These are phyloP conservation scores for Sminthurides bifidus DNA, from an alignment of 1,140 invertebrate genomes.

Conservation along the genomic window DNA sequence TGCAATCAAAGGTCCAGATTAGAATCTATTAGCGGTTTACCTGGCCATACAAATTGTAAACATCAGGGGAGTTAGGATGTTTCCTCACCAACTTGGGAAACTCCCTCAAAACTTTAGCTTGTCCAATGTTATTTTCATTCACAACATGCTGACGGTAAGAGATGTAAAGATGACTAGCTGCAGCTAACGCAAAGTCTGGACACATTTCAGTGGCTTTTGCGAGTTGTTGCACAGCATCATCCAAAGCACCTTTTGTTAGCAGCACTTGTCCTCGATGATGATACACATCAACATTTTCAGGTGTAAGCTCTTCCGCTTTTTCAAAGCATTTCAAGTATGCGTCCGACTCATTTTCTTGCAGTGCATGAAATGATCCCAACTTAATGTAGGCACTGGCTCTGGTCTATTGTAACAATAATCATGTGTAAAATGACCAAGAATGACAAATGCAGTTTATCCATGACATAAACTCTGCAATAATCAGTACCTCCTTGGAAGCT, in stretches of 20 bases:
- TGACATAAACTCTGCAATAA: not conserved
- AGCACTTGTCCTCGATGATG: constrained; percentile 54
- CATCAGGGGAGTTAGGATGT: constrained; percentile 73
- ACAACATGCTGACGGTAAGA: constrained; percentile 57
- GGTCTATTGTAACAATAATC: constrained; percentile 36
- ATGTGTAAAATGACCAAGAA: not conserved
- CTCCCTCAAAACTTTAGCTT: constrained; percentile 49
- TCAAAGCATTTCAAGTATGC: constrained; percentile 65
- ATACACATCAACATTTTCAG: constrained; percentile 72
- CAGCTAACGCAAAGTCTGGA: constrained; percentile 15
- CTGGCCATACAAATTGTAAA: constrained; percentile 68
- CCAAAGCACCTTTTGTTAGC: constrained; percentile 21
- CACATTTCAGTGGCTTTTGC: constrained; percentile 12
- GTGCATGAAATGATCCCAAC: constrained; percentile 66
- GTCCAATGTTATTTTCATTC: constrained; percentile 43
- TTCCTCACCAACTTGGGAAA: constrained; percentile 63
- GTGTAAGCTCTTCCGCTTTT: constrained; percentile 57
- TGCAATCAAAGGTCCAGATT: not conserved
- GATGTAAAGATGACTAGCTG: constrained; percentile 56
- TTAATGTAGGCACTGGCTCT: constrained; percentile 83
- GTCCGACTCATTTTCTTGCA: constrained; percentile 45
- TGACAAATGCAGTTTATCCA: not conserved
- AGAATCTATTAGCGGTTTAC: constrained; percentile 37
- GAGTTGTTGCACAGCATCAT: constrained; percentile 40
- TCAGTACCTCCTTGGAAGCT: constrained; percentile 41